Base-by-base conservation (phyloP, 1,140 invertebrate species). In the Drosophila serrata region DNA sequence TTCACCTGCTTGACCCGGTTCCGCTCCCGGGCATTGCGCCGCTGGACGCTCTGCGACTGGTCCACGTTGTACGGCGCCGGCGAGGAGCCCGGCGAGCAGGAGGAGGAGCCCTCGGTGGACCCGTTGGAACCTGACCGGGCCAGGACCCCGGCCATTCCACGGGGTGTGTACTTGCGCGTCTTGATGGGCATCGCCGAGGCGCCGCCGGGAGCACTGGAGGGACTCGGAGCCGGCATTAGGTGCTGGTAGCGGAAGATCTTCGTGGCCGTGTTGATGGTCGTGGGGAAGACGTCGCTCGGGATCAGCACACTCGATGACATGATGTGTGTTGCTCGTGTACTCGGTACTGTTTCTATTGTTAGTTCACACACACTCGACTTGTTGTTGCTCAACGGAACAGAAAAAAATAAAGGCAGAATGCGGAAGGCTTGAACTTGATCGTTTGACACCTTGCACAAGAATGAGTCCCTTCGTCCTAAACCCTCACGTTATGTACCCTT, bases 1-100 rank as follows among this genome's bases (percentile, higher is more conserved):
- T 99, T 99, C 77, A 98, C 97, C 94, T 98, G 97, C 92, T 98
- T 98, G 12, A 99, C 98, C 46, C 98, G 95, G 92, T 99, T 99
- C 39, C 98, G 93, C 93, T 99, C 98, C 0, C 98, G 94, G 17
- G 98, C 98, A 93, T 99, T 99, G 75, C 98, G 94, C 45, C 98
- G 93, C 1, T 97, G 97, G 8, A 99, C 98, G 1, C 97, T 97
- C 17, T 97, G 97, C 40, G 96, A 97, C 19, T 90, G 85, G 48
- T 90, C 85, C 27, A 90, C 85, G 4, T 62, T 79, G 75, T 95
- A 95, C 0, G 94, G 94, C 93, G 58, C 93, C 81, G 84, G 96
- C 96, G 79, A 68, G 92, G 75, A 74, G 29, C 67, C 73, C 1
- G 76, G 60, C 11, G 65, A 67, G 51, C 11, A 96, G 95, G 88